phyloP scores from a whole-genome alignment of 2,113 vertebrate genomes.

The Gymnocephalus cernua region DNA sequence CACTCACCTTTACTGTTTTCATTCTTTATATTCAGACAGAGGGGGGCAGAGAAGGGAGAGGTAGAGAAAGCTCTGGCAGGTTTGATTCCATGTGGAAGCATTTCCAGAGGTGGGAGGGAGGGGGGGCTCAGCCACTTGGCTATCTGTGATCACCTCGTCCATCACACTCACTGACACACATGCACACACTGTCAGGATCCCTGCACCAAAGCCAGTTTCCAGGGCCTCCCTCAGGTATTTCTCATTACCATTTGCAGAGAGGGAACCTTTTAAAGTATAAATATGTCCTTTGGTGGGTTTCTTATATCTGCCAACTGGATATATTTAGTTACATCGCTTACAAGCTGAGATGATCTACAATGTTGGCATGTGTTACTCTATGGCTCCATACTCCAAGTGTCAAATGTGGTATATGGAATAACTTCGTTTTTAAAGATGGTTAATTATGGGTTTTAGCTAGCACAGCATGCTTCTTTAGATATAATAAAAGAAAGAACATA shows the following conservation, averaged over 20 bases:
- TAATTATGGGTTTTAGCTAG: not conserved
- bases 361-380: conserved; percentile 16
- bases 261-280: conserved; percentile 48
- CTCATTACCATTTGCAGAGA: conserved; percentile 47
- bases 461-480: not conserved
- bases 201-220: conserved; percentile 57
- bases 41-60: not conserved
- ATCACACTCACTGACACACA: conserved; percentile 43
- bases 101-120: conserved; percentile 29
- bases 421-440: not conserved
- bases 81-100: conserved; percentile 47
- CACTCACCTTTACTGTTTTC: conserved; percentile 46
- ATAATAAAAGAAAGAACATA: not conserved
- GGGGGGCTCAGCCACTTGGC: conserved; percentile 2
- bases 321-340: conserved; percentile 18
- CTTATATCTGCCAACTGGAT: conserved; percentile 20
- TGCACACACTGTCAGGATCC: not conserved
- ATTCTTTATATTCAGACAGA: conserved; percentile 31
- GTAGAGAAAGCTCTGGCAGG: conserved; percentile 22
- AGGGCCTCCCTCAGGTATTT: conserved; percentile 59
- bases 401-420: conserved; percentile 8
- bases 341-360: conserved; percentile 20
- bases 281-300: conserved; percentile 40
- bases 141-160: conserved; percentile 53
- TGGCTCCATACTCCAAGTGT: conserved; percentile 1